phyloP scores from a whole-genome alignment of 1,140 invertebrate genomes.

The Hestina assimilis region DNA sequence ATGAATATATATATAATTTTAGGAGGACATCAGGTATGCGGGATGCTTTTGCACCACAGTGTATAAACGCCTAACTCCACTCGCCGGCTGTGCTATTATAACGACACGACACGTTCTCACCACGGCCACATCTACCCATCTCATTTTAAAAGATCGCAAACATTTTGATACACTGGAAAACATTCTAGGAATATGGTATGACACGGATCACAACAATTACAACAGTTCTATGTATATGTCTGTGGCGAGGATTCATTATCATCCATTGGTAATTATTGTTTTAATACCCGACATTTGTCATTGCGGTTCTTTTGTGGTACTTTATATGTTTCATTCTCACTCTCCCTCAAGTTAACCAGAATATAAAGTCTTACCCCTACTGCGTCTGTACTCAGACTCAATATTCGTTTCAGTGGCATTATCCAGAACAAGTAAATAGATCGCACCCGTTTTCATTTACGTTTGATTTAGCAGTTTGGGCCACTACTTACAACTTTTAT shows the following conservation, averaged over 20 bases:
- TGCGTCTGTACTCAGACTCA: background rate
- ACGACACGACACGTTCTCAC: slow-evolving; percentile 47
- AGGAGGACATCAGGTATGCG: slow-evolving; percentile 24
- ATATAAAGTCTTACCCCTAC: too few species aligned
- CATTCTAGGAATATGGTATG: slow-evolving; percentile 49
- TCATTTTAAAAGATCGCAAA: slow-evolving; percentile 31
- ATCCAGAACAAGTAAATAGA: slow-evolving; percentile 37
- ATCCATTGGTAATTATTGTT: slow-evolving; percentile 37
- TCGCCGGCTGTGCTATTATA: slow-evolving; percentile 39
- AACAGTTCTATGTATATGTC: slow-evolving; percentile 45
- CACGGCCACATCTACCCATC: slow-evolving; percentile 43
- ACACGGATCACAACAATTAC: slow-evolving; percentile 12
- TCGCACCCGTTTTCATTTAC: slow-evolving; percentile 40
- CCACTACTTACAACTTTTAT: slow-evolving; percentile 20
- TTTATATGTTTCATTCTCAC: too few species aligned
- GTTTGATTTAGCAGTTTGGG: slow-evolving; percentile 37
- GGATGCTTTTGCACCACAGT: slow-evolving; percentile 49
- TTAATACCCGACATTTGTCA: background rate
- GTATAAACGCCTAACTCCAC: slow-evolving; percentile 28
- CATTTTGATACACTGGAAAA: slow-evolving; percentile 26
- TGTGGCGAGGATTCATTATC: slow-evolving; percentile 44
- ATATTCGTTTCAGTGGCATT: slow-evolving; percentile 34
- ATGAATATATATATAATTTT: too few species aligned
- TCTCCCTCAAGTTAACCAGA: too few species aligned
- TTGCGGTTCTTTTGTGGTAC: background rate